These are phyloP conservation scores for Diplodus puntazzo DNA, from an alignment of 2,797 vertebrate genomes.

Conservation along the genomic window DNA sequence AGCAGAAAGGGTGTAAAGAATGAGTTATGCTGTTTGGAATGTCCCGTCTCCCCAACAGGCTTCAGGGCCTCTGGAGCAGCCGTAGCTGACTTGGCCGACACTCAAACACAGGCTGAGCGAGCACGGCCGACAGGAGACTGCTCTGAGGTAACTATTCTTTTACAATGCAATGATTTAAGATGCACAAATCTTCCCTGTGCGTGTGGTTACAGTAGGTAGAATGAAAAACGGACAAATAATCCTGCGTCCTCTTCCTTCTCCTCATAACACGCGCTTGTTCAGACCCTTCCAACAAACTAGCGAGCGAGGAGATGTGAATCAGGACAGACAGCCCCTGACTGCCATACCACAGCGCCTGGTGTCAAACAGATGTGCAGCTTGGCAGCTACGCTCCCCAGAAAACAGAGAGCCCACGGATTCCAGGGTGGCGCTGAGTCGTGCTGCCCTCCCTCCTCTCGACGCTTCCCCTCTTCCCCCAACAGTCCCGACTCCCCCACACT, in stretches of 20 bases:
- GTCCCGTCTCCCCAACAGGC: conserved; percentile 80
- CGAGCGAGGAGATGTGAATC: conserved; percentile 71
- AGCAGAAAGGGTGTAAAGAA: conserved; percentile 76
- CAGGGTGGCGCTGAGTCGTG: conserved; percentile 69
- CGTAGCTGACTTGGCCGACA: conserved; percentile 72
- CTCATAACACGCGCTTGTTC: conserved; percentile 15
- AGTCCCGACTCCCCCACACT: conserved; percentile 70
- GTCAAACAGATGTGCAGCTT: conserved; percentile 85
- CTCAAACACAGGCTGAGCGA: conserved; percentile 75
- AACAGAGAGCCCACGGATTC: conserved; percentile 76
- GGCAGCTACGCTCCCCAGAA: conserved; percentile 77
- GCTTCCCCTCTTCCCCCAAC: conserved; percentile 55
- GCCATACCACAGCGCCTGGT: conserved; percentile 79
- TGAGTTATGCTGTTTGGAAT: conserved; percentile 83
- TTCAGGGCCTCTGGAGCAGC: conserved; percentile 78
- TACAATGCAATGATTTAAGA: conserved; percentile 53
- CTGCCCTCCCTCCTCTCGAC: conserved; percentile 53
- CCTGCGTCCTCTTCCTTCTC: neutral
- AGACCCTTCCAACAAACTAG: conserved; percentile 59
- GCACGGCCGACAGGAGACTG: conserved; percentile 53
- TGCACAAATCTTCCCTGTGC: conserved; percentile 1
- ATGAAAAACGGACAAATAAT: conserved; percentile 5
- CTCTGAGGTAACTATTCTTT: conserved; percentile 62
- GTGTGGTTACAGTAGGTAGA: conserved; percentile 1
- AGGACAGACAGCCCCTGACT: conserved; percentile 79